Evolutionary conservation across 2,113 vertebrate genomes (phyloP).

Genomic region (Hemichromis elongatus): DNA sequence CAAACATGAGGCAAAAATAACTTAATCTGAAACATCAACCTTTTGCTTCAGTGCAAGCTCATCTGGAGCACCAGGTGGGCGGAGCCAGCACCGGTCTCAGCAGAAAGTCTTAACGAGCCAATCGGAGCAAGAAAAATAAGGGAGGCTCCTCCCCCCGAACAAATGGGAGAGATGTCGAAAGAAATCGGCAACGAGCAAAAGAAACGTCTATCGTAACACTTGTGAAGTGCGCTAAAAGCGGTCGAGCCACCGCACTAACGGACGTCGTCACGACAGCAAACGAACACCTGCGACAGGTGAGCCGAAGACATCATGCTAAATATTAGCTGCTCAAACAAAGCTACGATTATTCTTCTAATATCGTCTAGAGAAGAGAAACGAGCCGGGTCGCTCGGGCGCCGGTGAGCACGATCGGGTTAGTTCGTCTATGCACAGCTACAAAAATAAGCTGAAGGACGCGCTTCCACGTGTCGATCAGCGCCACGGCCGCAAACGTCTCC

Average conservation of each 20-base stretch:
- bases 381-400: background rate
- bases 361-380: background rate
- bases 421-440: background rate
- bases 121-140: background rate
- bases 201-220: slow-evolving; percentile 48
- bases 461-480: background rate
- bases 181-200: slow-evolving; percentile 4
- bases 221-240: slow-evolving; percentile 65
- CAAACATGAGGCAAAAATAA: slow-evolving; percentile 28
- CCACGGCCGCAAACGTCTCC: fast-evolving
- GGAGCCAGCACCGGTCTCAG: background rate
- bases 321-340: slow-evolving; percentile 51
- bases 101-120: background rate
- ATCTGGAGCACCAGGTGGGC: background rate
- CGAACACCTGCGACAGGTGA: slow-evolving; percentile 27
- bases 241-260: slow-evolving; percentile 27
- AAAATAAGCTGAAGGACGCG: background rate
- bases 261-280: background rate
- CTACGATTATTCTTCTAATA: slow-evolving; percentile 9
- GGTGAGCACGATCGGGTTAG: background rate
- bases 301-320: slow-evolving; percentile 56
- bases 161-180: background rate
- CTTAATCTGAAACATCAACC: background rate
- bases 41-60: background rate
- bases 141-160: slow-evolving; percentile 37